Conservation (phyloP, 2,113 vertebrate genomes). For the Telmatochromis sp. region DNA sequence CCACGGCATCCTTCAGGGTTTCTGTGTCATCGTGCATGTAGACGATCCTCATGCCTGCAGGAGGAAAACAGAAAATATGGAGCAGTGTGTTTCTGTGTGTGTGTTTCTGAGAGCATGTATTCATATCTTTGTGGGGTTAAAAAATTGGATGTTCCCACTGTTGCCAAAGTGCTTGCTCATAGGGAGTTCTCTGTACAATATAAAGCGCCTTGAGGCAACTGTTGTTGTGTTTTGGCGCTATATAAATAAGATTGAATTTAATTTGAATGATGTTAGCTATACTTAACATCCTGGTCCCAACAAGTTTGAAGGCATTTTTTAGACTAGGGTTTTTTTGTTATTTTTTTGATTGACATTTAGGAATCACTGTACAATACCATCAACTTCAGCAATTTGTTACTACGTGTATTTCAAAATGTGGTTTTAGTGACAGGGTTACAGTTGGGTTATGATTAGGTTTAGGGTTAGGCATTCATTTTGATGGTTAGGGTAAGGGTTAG, state of each 20-base stretch:
- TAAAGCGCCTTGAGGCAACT: background rate
- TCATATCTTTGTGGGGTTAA: background rate
- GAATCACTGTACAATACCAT: background rate
- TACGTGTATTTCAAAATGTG: background rate
- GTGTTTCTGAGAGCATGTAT: background rate
- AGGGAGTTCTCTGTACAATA: background rate
- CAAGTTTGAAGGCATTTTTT: background rate
- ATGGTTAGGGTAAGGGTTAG: background rate
- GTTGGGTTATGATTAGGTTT: background rate
- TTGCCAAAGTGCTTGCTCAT: background rate
- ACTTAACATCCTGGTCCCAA: background rate
- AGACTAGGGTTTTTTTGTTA: rapidly evolving
- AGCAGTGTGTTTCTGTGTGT: background rate
- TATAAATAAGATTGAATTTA: background rate
- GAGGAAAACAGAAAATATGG: background rate
- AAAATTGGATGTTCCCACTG: background rate
- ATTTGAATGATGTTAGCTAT: background rate
- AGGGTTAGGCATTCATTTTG: background rate
- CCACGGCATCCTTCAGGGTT: constrained; percentile 79
- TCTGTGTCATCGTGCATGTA: constrained; percentile 86
- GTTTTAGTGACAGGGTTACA: background rate
- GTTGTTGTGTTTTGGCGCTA: background rate
- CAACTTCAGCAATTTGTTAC: background rate
- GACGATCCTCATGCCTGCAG: constrained; percentile 75
- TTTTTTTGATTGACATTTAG: background rate